phyloP scores from a whole-genome alignment of 1,140 invertebrate genomes.

The Streblospio benedicti region DNA sequence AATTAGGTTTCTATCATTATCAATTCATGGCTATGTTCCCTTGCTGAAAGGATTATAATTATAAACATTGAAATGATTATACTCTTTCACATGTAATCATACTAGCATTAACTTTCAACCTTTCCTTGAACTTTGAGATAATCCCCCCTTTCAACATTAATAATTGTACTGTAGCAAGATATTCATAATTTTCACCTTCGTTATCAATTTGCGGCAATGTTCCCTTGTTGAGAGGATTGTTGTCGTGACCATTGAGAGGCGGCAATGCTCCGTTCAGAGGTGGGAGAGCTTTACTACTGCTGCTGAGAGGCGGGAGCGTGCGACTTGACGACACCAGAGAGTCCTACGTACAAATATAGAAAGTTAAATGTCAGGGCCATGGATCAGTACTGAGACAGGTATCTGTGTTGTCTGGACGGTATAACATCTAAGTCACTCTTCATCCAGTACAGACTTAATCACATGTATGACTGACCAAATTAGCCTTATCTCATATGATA shows the following conservation, averaged over 20 bases:
- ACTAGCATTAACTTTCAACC: background rate
- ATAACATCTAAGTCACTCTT: no score
- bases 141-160: no score
- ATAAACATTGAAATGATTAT: no score
- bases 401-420: no score
- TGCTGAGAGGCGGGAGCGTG: conserved; percentile 28
- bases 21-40: no score
- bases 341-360: conserved; percentile 8
- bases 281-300: conserved; percentile 11
- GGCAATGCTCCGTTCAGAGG: conserved; percentile 25
- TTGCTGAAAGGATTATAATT: no score
- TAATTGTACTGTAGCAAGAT: no score
- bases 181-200: background rate
- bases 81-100: background rate
- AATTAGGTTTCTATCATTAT: no score
- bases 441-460: no score
- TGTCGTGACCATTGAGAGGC: background rate
- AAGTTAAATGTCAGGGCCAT: background rate
- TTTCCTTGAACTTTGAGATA: background rate
- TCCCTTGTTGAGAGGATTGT: background rate
- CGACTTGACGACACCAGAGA: conserved; percentile 24
- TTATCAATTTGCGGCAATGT: conserved; percentile 1
- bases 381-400: no score
- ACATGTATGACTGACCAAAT: no score
- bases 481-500: no score